Percentiles rank a stretch among this genome's conserved stretches.
Conservation (phyloP, 2,113 vertebrate species). For the Elephas maximus region DNA sequence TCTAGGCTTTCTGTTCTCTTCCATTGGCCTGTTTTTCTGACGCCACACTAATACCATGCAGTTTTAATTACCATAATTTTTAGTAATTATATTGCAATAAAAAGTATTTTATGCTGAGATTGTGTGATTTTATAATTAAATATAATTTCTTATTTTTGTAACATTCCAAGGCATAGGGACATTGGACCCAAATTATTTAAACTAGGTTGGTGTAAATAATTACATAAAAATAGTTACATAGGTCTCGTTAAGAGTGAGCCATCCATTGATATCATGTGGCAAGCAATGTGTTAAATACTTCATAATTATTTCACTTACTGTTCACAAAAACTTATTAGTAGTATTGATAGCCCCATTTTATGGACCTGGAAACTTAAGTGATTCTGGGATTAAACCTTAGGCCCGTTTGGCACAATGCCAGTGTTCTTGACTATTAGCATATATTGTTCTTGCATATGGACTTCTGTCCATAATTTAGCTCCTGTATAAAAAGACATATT, state of each 20-base stretch:
- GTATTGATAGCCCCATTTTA: background rate
- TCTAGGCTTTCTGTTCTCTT: background rate
- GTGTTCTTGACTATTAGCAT: background rate
- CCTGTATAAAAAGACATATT: background rate
- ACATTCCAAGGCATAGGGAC: background rate
- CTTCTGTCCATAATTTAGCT: background rate
- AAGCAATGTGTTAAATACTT: background rate
- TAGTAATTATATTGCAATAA: background rate
- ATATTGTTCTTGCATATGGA: too few relatives aligned
- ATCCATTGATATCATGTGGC: background rate
- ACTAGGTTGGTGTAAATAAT: constrained; percentile 4
- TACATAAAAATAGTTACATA: background rate
- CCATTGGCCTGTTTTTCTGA: background rate
- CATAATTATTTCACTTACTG: background rate
- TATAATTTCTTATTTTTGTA: constrained; percentile 26
- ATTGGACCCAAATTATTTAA: background rate
- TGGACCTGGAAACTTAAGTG: background rate
- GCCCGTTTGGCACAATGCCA: background rate
- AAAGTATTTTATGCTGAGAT: background rate
- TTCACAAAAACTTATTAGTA: background rate
- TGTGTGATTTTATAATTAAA: background rate
- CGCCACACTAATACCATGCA: background rate
- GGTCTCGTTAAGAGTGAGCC: background rate
- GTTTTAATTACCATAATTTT: constrained; percentile 11
- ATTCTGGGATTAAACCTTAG: background rate